Evolutionary conservation across 2,888 invertebrate species (phyloP).

Genomic region (Ceramica pisi): DNA sequence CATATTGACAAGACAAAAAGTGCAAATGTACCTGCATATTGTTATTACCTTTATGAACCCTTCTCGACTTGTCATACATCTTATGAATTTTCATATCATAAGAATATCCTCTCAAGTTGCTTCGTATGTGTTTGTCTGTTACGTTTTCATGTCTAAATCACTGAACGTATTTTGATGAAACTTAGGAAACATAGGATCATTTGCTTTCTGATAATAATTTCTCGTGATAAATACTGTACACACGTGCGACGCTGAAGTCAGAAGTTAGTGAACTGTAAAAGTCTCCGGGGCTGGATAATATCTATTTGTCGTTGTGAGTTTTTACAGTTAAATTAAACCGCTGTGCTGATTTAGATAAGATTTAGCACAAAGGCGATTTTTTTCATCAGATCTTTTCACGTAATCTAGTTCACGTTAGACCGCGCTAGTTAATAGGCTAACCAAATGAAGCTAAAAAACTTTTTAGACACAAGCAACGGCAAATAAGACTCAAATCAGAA

Average conservation of each 20-base stretch:
- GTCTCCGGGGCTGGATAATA: too few species aligned
- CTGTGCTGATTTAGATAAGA: slow-evolving; percentile 7
- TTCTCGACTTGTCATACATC: slow-evolving; percentile 22
- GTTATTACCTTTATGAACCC: slow-evolving; percentile 31
- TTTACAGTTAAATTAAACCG: neutral
- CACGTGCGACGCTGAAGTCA: too few species aligned
- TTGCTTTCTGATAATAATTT: too few species aligned
- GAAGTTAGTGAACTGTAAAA: too few species aligned
- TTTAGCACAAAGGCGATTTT: neutral
- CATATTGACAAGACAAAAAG: slow-evolving; percentile 26
- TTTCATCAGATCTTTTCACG: neutral
- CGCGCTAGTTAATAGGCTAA: neutral
- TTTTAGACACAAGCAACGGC: neutral
- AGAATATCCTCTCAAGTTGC: neutral
- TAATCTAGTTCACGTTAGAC: neutral
- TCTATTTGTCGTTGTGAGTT: neutral
- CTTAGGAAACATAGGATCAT: too few species aligned
- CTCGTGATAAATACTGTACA: too few species aligned
- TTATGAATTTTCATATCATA: slow-evolving; percentile 2
- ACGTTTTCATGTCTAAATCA: neutral
- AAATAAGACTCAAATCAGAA: neutral
- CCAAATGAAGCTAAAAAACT: neutral
- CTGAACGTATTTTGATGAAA: neutral
- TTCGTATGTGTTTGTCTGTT: neutral
- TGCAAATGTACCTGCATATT: slow-evolving; percentile 27